Base-by-base conservation (phyloP, 2,113 vertebrate genomes). In the Pelecanoides urinatrix region DNA sequence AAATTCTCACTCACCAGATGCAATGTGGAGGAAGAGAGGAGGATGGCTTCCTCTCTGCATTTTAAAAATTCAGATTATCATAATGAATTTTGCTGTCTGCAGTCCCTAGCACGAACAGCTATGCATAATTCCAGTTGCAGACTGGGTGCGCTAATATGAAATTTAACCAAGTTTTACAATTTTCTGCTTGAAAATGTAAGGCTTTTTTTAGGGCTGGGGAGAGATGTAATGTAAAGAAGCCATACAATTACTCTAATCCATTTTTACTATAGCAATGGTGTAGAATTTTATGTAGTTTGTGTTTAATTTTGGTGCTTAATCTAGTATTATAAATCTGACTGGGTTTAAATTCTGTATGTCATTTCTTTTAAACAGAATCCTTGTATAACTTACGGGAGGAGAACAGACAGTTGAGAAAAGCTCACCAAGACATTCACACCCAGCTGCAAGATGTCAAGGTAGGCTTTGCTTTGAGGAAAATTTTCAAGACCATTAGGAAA, bases 361-460 rank as follows among this genome's bases (percentile, higher is more conserved):
- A 8, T 95, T 97, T 88, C 71, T 87, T 92, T 90, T 62, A 80
- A 84, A 93, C 95, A 99, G 99, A 99, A 72, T 99, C 95, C 20
- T 92, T 98, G 26, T 99, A 99, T 90, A 99, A 99, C 92, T 97
- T 99, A 91, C 94, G 98, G 93, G 99, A 99, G 95, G 99, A 99
- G 95, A 99, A 99, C 83, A 99, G 99, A 63, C 99, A 99, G 40
- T 72, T 99, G 82, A 98, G 99, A 73, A 99, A 99, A 94, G 98
- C 99, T 36, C 99, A 99, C 91, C 99, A 99, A 52, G 99, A 99
- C 74, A 98, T 99, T 63, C 99, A 99, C 74, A 97, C 97, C 7
- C 99, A 99, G 97, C 98, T 99, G 1, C 99, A 99, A 96, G 99
- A 99, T 59, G 98, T 99, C 49, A 99, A 98, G 99, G 99, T 99